Evolutionary conservation across 2,797 vertebrate genomes (phyloP).

Genomic region (Rhabdomys pumilio): DNA sequence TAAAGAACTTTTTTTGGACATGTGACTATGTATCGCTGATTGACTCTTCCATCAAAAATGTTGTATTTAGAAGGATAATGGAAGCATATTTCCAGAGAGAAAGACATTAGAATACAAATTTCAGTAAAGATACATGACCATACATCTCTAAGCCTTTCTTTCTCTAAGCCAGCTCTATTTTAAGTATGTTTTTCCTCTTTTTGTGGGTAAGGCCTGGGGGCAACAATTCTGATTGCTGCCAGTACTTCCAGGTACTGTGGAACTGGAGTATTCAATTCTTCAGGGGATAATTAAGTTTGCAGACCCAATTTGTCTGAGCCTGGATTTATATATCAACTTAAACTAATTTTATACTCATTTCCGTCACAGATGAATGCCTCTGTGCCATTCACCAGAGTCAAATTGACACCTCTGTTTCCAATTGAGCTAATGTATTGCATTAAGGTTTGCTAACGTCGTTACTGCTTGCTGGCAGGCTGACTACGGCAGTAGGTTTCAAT

Average conservation of each 20-base stretch:
- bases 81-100: slow-evolving; percentile 18
- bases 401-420: slow-evolving; percentile 75
- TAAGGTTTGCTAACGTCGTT: slow-evolving; percentile 78
- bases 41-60: neutral
- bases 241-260: neutral
- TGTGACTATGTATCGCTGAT: neutral
- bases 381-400: slow-evolving; percentile 65
- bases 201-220: neutral
- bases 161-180: neutral
- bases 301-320: neutral
- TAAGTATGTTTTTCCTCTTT: neutral
- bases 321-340: slow-evolving; percentile 43
- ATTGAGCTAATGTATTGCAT: slow-evolving; percentile 60
- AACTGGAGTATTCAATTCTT: neutral
- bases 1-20: slow-evolving; percentile 4
- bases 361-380: slow-evolving; percentile 33
- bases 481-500: slow-evolving; percentile 65
- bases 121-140: neutral
- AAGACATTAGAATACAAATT: neutral
- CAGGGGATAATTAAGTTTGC: slow-evolving; percentile 14
- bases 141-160: neutral
- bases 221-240: neutral
- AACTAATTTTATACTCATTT: slow-evolving; percentile 44
- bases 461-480: slow-evolving; percentile 33
- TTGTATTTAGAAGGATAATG: neutral